Conservation (phyloP, 1,140 invertebrate species). For the Philopotamus ludificatus region DNA sequence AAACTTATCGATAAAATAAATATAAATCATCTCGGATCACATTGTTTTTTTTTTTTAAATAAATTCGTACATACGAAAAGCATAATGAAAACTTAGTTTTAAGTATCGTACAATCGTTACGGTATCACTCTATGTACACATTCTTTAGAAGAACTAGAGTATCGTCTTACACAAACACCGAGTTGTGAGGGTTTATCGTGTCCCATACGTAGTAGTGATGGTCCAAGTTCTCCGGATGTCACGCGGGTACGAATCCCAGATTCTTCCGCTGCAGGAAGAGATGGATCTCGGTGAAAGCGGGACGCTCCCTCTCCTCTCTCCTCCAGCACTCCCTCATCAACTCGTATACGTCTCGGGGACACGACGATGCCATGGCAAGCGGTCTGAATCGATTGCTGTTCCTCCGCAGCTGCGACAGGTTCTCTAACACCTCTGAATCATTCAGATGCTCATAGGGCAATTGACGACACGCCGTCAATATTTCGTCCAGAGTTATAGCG, state of each 20-base stretch:
- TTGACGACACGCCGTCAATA: slow-evolving; percentile 67
- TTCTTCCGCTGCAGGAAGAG: slow-evolving; percentile 85
- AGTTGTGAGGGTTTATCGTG: slow-evolving; percentile 24
- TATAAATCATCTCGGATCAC: no score
- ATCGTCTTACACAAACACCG: slow-evolving; percentile 31
- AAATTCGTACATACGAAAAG: no score
- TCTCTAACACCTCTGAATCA: slow-evolving; percentile 69
- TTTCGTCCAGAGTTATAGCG: slow-evolving; percentile 75
- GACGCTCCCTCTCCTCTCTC: slow-evolving; percentile 71
- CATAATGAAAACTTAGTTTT: not conserved
- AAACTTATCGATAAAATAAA: no score
- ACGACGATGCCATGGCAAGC: slow-evolving; percentile 67
- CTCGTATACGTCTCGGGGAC: slow-evolving; percentile 83
- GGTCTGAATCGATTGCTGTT: slow-evolving; percentile 64
- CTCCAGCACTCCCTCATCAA: slow-evolving; percentile 91
- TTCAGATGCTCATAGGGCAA: slow-evolving; percentile 70
- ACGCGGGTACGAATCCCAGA: slow-evolving; percentile 68
- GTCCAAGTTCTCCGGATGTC: slow-evolving; percentile 48
- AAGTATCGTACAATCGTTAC: not conserved
- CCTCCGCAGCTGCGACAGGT: slow-evolving; percentile 65
- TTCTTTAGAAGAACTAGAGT: no score
- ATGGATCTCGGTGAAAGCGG: slow-evolving; percentile 84
- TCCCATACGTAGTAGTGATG: slow-evolving; percentile 30
- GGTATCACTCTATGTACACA: no score
- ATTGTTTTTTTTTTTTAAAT: no score